Percentiles rank a stretch among this genome's conserved stretches.
These are phyloP conservation scores for Rhinogobio ventralis DNA, from an alignment of 2,797 vertebrate genomes.

Conservation along the genomic window DNA sequence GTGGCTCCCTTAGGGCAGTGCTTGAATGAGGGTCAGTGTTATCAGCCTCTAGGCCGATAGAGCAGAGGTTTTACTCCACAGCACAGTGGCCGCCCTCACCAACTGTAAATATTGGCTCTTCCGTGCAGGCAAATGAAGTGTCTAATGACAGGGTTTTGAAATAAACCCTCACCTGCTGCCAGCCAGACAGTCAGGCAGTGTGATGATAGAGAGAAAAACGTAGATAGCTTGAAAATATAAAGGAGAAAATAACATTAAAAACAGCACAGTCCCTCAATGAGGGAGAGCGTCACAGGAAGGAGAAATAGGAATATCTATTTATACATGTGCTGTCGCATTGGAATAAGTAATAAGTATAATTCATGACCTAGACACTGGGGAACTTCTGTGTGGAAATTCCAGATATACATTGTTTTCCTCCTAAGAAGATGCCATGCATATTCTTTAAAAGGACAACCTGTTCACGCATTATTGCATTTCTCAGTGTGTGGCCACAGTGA, in stretches of 20 bases:
- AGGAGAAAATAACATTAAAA: constrained; percentile 9
- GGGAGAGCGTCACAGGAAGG: not conserved
- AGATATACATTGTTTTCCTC: constrained; percentile 15
- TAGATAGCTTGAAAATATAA: constrained; percentile 19
- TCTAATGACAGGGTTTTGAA: constrained; percentile 53
- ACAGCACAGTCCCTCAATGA: not conserved
- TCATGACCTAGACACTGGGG: constrained; percentile 28
- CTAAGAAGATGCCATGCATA: constrained; percentile 25
- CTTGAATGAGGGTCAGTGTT: constrained; percentile 47
- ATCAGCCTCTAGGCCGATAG: constrained; percentile 23
- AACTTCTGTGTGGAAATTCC: constrained; percentile 8
- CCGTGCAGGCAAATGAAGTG: constrained; percentile 52
- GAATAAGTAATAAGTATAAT: constrained; percentile 18
- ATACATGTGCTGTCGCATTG: constrained; percentile 15
- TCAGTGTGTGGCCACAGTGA: constrained; percentile 31
- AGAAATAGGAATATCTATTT: constrained; percentile 2
- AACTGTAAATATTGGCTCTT: constrained; percentile 54
- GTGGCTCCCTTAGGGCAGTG: constrained; percentile 25
- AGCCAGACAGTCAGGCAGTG: not conserved
- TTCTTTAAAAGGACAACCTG: constrained; percentile 24
- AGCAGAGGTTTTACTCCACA: constrained; percentile 29
- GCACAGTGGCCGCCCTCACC: not conserved
- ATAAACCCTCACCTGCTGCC: constrained; percentile 35
- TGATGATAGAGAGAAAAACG: constrained; percentile 18
- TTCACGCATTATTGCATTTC: not conserved